Percentiles rank a stretch among this genome's conserved stretches.
These are phyloP conservation scores for Brotula barbata DNA, from an alignment of 2,797 vertebrate species.

Conservation along the genomic window DNA sequence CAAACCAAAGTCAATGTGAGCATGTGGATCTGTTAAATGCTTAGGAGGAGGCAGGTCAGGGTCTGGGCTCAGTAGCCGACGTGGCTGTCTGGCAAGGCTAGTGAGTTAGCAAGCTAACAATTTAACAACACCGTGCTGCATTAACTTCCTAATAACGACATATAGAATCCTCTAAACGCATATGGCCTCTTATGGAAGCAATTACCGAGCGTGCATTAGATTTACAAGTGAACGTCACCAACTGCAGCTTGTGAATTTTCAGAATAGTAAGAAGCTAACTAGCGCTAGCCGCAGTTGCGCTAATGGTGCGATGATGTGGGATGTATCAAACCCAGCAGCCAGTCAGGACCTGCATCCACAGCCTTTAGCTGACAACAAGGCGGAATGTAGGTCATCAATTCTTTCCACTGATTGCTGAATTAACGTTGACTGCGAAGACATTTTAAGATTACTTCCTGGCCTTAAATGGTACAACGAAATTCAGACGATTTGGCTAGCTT, in stretches of 20 bases:
- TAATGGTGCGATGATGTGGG: conserved; percentile 20
- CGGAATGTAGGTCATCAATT: not conserved
- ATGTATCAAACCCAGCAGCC: conserved; percentile 9
- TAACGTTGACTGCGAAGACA: accelerated
- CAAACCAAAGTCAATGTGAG: too few relatives aligned
- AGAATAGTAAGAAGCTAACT: conserved; percentile 24
- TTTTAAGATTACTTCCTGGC: accelerated
- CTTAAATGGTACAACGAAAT: not conserved
- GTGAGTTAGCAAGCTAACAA: conserved; percentile 32
- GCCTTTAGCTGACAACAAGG: not conserved
- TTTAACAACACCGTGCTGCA: not conserved
- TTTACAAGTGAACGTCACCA: not conserved
- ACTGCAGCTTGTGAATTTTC: not conserved
- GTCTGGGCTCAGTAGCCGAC: conserved; percentile 56
- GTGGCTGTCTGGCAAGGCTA: conserved; percentile 60
- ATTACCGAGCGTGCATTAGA: too few relatives aligned
- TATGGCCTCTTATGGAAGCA: accelerated
- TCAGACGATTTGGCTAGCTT: conserved; percentile 27
- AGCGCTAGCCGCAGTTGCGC: conserved; percentile 17
- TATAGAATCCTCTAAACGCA: accelerated
- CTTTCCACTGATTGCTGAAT: not conserved
- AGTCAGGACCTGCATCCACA: accelerated
- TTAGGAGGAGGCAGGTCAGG: conserved; percentile 30
- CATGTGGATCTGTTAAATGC: not conserved
- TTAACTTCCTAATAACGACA: not conserved